Percentiles rank a stretch among this genome's conserved stretches.
Evolutionary conservation across 2,113 vertebrate species (phyloP).

Genomic region (Scolopax mira): DNA sequence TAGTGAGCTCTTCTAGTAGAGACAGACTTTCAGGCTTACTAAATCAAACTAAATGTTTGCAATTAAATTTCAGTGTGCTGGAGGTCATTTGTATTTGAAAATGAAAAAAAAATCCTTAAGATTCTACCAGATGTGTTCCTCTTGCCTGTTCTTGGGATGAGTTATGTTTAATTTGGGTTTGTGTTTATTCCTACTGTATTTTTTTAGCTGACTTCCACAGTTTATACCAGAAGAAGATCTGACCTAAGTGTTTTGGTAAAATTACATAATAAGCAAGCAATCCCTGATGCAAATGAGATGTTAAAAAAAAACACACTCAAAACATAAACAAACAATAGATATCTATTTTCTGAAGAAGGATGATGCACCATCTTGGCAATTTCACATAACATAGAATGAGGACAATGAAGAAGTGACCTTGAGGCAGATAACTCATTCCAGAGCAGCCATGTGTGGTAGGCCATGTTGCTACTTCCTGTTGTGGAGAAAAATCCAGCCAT

Average conservation of each 20-base stretch:
- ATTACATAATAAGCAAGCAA: neutral
- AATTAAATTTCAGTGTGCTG: neutral
- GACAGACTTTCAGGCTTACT: neutral
- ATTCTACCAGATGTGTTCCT: neutral
- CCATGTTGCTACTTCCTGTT: neutral
- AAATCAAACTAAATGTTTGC: neutral
- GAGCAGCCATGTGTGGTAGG: neutral
- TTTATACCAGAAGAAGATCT: neutral
- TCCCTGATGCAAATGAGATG: neutral
- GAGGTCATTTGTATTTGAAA: conserved; percentile 10
- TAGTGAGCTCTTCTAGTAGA: neutral
- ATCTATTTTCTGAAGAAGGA: neutral
- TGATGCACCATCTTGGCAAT: neutral
- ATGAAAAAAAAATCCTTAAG: neutral
- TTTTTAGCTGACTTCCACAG: neutral
- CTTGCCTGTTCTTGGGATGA: neutral
- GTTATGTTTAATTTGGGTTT: neutral
- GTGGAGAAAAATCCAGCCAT: neutral
- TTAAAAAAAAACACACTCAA: neutral
- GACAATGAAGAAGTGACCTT: neutral
- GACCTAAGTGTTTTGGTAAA: neutral
- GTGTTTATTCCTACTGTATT: neutral
- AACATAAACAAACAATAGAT: neutral
- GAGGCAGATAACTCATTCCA: neutral
- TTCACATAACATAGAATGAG: neutral